These are phyloP conservation scores for Ceratina japonica DNA, from an alignment of 1,140 invertebrate species.

Conservation along the genomic window DNA sequence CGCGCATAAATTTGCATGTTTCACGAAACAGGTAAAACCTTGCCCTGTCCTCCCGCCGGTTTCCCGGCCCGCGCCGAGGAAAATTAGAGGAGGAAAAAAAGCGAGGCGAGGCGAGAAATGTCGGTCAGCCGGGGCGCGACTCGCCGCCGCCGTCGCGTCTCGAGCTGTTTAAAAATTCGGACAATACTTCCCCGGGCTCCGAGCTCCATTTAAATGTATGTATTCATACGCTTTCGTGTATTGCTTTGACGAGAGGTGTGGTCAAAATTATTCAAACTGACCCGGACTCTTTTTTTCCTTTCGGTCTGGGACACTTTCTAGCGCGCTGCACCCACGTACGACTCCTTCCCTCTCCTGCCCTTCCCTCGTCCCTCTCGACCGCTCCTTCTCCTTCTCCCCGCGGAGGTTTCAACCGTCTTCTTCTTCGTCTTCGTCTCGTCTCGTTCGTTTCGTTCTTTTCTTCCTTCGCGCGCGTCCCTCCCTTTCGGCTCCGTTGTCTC, in stretches of 20 bases:
- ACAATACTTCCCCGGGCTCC: constrained; percentile 74
- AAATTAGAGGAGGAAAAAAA: background rate
- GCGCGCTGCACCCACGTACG: constrained; percentile 76
- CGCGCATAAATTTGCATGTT: constrained; percentile 63
- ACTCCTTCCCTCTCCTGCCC: constrained; percentile 30
- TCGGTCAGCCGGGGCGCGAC: constrained; percentile 65
- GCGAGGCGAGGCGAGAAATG: constrained; percentile 51
- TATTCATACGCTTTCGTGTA: constrained; percentile 77
- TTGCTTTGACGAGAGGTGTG: constrained; percentile 79
- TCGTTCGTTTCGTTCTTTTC: background rate
- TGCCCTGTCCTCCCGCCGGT: no score
- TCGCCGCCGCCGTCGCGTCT: background rate
- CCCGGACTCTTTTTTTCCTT: constrained; percentile 75
- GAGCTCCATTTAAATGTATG: constrained; percentile 79
- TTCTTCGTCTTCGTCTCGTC: constrained; percentile 18
- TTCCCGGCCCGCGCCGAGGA: background rate
- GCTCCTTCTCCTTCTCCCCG: constrained; percentile 15
- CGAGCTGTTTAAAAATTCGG: constrained; percentile 69
- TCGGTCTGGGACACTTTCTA: constrained; percentile 78
- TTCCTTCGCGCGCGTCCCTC: constrained; percentile 47
- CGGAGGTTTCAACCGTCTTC: constrained; percentile 42
- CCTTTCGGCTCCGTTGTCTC: constrained; percentile 30
- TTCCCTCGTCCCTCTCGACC: constrained; percentile 1
- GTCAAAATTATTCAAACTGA: constrained; percentile 81
- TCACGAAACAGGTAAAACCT: constrained; percentile 50